These are phyloP conservation scores for Lepus townsendii DNA, from an alignment of 2,797 vertebrate species.

Conservation along the genomic window DNA sequence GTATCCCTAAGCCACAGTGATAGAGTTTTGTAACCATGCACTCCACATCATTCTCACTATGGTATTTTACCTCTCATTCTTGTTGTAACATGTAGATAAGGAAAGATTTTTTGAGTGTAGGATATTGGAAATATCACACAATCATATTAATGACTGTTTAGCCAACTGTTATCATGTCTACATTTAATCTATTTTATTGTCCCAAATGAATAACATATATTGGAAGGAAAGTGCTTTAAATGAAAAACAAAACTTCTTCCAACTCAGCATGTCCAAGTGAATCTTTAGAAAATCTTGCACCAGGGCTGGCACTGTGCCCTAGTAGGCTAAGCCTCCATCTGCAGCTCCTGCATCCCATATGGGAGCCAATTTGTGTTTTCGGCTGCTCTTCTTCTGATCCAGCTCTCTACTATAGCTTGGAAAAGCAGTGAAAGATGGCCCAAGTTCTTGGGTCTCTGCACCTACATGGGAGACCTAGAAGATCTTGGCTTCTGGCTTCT, in stretches of 20 bases:
- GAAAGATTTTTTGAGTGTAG: neutral
- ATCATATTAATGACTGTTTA: neutral
- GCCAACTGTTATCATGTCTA: neutral
- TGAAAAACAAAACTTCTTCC: neutral
- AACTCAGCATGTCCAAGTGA: neutral
- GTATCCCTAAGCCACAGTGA: neutral
- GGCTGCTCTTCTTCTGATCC: too few species aligned
- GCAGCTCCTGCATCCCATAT: too few species aligned
- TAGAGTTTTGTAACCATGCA: neutral
- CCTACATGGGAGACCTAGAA: too few species aligned
- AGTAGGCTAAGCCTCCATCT: too few species aligned
- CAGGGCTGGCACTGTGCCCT: too few species aligned
- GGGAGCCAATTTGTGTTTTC: too few species aligned
- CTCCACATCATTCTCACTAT: neutral
- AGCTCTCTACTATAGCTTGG: too few species aligned
- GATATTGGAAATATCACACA: neutral
- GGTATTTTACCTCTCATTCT: neutral
- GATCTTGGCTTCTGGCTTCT: too few species aligned
- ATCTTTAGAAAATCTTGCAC: slow-evolving; percentile 30
- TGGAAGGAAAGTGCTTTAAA: neutral
- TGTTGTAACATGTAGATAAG: neutral
- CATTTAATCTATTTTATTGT: neutral
- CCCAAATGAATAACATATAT: neutral
- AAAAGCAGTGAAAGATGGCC: too few species aligned
- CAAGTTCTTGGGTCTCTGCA: too few species aligned